Conservation (phyloP, 2,797 vertebrate genomes). For the Pipistrellus nathusii region DNA sequence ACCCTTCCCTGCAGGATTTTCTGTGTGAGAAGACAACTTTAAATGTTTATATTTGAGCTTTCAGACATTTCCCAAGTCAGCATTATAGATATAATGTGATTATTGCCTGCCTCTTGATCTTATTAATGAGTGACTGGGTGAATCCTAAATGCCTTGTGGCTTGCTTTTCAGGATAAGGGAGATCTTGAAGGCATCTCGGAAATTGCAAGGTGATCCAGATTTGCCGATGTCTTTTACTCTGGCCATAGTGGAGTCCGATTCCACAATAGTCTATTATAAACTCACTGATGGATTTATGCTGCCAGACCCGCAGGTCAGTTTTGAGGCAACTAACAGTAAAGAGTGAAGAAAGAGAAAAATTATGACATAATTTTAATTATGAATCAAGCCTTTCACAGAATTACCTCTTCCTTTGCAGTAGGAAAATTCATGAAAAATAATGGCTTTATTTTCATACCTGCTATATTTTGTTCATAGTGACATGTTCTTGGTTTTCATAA, state of each 20-base stretch:
- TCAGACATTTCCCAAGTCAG: not conserved
- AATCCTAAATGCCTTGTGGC: conserved; percentile 54
- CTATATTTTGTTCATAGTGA: conserved; percentile 36
- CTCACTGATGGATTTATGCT: conserved; percentile 93
- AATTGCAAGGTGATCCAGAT: conserved; percentile 81
- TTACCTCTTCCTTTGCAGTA: conserved; percentile 65
- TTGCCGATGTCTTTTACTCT: conserved; percentile 89
- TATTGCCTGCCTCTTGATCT: not conserved
- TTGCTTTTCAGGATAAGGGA: conserved; percentile 87
- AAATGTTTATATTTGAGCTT: not conserved
- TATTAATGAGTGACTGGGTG: not conserved
- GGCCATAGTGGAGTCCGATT: conserved; percentile 95
- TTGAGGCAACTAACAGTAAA: conserved; percentile 87
- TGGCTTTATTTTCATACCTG: not conserved
- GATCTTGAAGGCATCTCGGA: conserved; percentile 85
- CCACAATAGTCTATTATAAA: conserved; percentile 97
- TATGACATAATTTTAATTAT: conserved; percentile 82
- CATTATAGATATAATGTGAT: not conserved
- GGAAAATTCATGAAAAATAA: not conserved
- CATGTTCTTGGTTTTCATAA: conserved; percentile 16
- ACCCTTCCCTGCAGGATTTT: not conserved
- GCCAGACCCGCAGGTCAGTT: conserved; percentile 93
- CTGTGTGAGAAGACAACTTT: not conserved
- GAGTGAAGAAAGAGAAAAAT: conserved; percentile 89
- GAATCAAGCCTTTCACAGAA: conserved; percentile 36